These are phyloP conservation scores for Euwallacea fornicatus DNA, from an alignment of 1,140 invertebrate genomes.

Conservation along the genomic window DNA sequence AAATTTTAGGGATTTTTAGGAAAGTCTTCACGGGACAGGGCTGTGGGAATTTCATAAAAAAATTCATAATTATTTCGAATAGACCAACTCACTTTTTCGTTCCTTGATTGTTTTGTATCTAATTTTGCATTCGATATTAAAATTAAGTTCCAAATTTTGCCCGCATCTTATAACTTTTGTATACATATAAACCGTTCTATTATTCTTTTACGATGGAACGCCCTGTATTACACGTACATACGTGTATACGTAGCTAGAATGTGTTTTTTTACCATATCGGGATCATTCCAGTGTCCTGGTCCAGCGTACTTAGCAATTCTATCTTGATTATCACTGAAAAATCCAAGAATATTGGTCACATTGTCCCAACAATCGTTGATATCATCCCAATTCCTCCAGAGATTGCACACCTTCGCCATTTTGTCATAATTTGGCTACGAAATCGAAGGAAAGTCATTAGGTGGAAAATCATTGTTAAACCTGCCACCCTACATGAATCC, in stretches of 20 bases:
- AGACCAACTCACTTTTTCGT: too few species aligned
- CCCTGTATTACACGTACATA: too few species aligned
- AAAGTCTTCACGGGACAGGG: too few species aligned
- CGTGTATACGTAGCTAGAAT: conserved; percentile 6
- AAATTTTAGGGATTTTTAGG: too few species aligned
- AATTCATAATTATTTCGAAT: too few species aligned
- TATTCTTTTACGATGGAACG: neutral
- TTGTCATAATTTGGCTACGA: conserved; percentile 70
- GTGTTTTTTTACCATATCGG: conserved; percentile 75
- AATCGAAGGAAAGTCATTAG: conserved; percentile 16
- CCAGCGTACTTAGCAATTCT: conserved; percentile 71
- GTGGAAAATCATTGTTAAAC: conserved; percentile 11
- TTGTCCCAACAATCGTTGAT: conserved; percentile 83
- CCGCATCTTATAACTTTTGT: too few species aligned
- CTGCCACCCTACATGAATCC: conserved; percentile 49
- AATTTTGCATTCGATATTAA: too few species aligned
- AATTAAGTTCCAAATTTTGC: too few species aligned
- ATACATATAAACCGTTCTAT: too few species aligned
- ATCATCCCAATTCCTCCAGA: conserved; percentile 88
- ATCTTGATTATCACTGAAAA: conserved; percentile 76
- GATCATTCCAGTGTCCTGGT: conserved; percentile 90
- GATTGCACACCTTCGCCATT: conserved; percentile 74
- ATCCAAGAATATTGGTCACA: conserved; percentile 72
- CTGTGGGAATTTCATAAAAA: too few species aligned
- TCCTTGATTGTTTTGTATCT: too few species aligned